These are phyloP conservation scores for Microctonus hyperodae DNA, from an alignment of 2,888 invertebrate species.

Conservation along the genomic window DNA sequence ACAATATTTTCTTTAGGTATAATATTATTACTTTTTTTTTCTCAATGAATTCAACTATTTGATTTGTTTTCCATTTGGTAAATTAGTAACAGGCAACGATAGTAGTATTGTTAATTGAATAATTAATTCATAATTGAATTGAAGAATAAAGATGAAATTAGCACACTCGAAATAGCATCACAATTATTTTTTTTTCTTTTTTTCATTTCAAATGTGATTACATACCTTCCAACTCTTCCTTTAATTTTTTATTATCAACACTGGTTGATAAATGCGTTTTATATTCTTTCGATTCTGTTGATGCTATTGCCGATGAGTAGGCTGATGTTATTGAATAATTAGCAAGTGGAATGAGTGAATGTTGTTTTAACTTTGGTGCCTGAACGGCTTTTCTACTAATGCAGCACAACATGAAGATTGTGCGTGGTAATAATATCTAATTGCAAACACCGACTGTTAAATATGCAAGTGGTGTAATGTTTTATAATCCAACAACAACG, in stretches of 20 bases:
- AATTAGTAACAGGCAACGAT: not conserved
- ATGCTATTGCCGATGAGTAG: not conserved
- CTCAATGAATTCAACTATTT: too few relatives aligned
- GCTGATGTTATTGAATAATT: not conserved
- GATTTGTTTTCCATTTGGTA: too few relatives aligned
- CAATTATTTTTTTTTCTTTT: not conserved
- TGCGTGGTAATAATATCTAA: not conserved
- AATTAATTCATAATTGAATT: not conserved
- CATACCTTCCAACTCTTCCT: not conserved
- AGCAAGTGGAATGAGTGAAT: not conserved
- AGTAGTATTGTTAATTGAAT: not conserved
- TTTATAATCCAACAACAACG: not conserved
- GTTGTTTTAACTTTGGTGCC: conserved; percentile 21
- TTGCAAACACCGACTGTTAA: not conserved
- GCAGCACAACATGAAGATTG: conserved; percentile 54
- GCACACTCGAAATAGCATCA: not conserved
- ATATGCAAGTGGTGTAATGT: not conserved
- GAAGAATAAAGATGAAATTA: not conserved
- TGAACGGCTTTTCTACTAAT: conserved; percentile 52
- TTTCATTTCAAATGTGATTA: too few relatives aligned
- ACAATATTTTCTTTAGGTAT: too few relatives aligned
- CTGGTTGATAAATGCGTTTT: not conserved
- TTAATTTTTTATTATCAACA: not conserved
- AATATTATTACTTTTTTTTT: too few relatives aligned
- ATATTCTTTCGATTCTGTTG: not conserved